phyloP scores from a whole-genome alignment of 2,888 invertebrate genomes.

The Reticulitermes lucifugus region DNA sequence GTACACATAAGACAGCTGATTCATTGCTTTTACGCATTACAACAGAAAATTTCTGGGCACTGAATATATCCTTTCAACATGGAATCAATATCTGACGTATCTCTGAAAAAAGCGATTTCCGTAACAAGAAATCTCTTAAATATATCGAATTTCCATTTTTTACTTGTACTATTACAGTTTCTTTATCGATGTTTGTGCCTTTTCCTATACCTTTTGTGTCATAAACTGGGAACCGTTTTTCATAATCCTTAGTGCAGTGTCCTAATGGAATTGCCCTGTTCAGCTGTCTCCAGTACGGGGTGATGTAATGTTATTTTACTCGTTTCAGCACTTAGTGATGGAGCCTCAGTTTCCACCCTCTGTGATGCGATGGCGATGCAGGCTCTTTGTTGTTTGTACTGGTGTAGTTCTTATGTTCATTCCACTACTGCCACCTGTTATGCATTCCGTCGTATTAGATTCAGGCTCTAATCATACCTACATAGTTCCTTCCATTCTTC shows the following conservation, averaged over 20 bases:
- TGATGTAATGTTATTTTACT: slow-evolving; percentile 20
- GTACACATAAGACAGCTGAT: neutral
- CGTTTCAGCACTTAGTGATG: slow-evolving; percentile 5
- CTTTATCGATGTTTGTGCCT: neutral
- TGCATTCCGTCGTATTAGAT: too few relatives aligned
- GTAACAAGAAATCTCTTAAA: slow-evolving; percentile 14
- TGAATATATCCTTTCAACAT: neutral
- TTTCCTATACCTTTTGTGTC: slow-evolving; percentile 1
- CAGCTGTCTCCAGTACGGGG: neutral
- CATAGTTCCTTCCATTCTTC: too few relatives aligned
- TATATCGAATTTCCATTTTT: slow-evolving; percentile 35
- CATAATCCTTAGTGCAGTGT: neutral
- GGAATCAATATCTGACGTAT: slow-evolving; percentile 24
- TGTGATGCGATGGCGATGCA: neutral
- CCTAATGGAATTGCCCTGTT: slow-evolving; percentile 33
- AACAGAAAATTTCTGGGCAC: neutral
- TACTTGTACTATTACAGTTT: slow-evolving; percentile 10
- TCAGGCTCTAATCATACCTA: too few relatives aligned
- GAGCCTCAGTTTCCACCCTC: neutral
- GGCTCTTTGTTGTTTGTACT: neutral
- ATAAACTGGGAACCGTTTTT: neutral
- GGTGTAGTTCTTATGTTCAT: neutral
- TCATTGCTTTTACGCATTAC: neutral
- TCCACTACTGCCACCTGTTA: too few relatives aligned
- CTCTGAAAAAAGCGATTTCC: slow-evolving; percentile 32